These are phyloP conservation scores for Phragmatobia fuliginosa DNA, from an alignment of 2,888 invertebrate species.

Conservation along the genomic window DNA sequence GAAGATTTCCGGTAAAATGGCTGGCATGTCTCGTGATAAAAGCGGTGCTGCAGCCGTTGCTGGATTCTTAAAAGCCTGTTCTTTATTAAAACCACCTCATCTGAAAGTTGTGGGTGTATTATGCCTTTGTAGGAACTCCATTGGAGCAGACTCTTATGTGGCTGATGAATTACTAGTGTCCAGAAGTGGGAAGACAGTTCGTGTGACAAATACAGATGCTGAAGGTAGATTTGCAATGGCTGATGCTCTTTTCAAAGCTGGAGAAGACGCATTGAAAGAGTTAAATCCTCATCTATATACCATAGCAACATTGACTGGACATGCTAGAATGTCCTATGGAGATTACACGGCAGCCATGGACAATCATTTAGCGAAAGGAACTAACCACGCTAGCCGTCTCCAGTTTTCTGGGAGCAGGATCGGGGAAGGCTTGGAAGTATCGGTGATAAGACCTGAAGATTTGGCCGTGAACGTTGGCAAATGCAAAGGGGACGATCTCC, in stretches of 20 bases:
- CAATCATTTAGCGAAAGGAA: constrained; percentile 89
- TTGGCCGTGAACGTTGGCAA: constrained; percentile 88
- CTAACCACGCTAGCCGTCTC: constrained; percentile 87
- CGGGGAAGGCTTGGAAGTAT: constrained; percentile 92
- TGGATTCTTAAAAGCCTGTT: constrained; percentile 93
- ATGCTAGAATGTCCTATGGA: constrained; percentile 90
- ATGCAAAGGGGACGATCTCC: constrained; percentile 92
- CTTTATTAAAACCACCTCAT: constrained; percentile 90
- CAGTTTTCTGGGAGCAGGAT: constrained; percentile 90
- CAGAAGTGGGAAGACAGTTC: constrained; percentile 91
- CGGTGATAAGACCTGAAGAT: constrained; percentile 90
- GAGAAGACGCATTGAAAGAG: constrained; percentile 87
- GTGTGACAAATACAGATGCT: constrained; percentile 96
- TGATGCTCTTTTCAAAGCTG: constrained; percentile 88
- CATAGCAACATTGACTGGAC: constrained; percentile 94
- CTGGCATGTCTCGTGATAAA: constrained; percentile 96
- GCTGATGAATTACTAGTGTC: constrained; percentile 94
- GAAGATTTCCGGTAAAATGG: constrained; percentile 90
- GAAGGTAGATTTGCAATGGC: constrained; percentile 97
- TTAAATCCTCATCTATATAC: constrained; percentile 95
- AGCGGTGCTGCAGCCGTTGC: constrained; percentile 96
- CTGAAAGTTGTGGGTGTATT: constrained; percentile 92
- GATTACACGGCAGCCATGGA: constrained; percentile 91
- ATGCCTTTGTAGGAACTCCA: constrained; percentile 94
- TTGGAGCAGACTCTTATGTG: constrained; percentile 94